These are phyloP conservation scores for Perizoma affinitatum DNA, from an alignment of 2,888 invertebrate species.

Conservation along the genomic window DNA sequence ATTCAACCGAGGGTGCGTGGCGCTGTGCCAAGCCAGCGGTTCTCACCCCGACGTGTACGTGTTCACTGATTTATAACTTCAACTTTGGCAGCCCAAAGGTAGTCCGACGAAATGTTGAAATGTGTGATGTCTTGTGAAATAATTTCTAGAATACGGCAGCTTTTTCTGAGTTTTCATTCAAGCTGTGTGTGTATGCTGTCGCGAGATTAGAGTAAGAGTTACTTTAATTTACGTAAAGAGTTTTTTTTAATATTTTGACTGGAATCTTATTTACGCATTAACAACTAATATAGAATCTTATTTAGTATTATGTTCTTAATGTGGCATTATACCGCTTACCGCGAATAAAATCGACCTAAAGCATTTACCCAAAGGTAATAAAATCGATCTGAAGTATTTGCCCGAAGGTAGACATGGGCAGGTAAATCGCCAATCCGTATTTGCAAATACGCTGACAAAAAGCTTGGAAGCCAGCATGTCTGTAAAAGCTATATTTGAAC, in stretches of 20 bases:
- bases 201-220: no score
- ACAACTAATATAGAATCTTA: no score
- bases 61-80: slow-evolving; percentile 34
- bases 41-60: slow-evolving; percentile 31
- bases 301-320: no score
- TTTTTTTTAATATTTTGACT: no score
- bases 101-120: slow-evolving; percentile 30
- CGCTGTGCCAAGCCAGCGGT: slow-evolving; percentile 31
- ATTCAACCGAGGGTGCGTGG: slow-evolving; percentile 34
- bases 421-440: slow-evolving; percentile 15
- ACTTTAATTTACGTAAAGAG: no score
- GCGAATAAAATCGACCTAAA: no score
- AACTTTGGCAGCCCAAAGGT: slow-evolving; percentile 32
- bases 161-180: background rate
- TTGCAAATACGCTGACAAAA: slow-evolving; percentile 28
- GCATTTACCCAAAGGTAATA: no score
- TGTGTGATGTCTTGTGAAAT: slow-evolving; percentile 29
- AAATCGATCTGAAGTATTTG: no score
- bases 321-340: no score
- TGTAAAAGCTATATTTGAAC: slow-evolving; percentile 13
- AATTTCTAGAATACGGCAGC: slow-evolving; percentile 12
- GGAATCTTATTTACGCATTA: no score
- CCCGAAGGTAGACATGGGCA: background rate
- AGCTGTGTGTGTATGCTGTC: background rate
- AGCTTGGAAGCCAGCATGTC: slow-evolving; percentile 13